Evolutionary conservation across 2,797 vertebrate species (phyloP).

Genomic region (Rhadinocentrus ornatus): DNA sequence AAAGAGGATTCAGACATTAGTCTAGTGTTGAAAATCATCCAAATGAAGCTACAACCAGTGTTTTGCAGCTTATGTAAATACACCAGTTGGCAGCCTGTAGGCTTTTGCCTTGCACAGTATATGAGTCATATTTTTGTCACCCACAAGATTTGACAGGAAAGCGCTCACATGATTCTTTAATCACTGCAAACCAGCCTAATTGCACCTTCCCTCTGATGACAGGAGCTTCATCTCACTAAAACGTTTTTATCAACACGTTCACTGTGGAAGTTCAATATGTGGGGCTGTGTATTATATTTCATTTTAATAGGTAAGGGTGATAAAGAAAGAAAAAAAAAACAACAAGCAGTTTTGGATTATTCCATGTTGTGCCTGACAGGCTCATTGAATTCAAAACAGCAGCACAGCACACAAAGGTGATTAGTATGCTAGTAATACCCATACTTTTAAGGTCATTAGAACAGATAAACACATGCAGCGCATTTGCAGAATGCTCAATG

Average conservation of each 20-base stretch:
- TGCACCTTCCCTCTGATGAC: conserved; percentile 25
- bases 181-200: conserved; percentile 52
- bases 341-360: conserved; percentile 32
- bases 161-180: conserved; percentile 41
- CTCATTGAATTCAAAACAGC: conserved; percentile 70
- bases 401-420: conserved; percentile 59
- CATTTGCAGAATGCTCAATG: conserved; percentile 77
- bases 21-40: conserved; percentile 2
- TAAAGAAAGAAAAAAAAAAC: conserved; percentile 11
- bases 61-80: conserved; percentile 13
- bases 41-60: conserved; percentile 3
- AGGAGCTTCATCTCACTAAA: conserved; percentile 28
- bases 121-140: conserved; percentile 44
- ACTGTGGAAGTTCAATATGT: conserved; percentile 25
- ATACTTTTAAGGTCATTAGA: conserved; percentile 82
- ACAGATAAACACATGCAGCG: conserved; percentile 79
- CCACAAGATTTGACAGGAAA: conserved; percentile 31
- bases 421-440: conserved; percentile 78
- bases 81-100: conserved; percentile 14
- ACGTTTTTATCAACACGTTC: conserved; percentile 24
- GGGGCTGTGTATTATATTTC: conserved; percentile 9
- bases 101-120: conserved; percentile 11
- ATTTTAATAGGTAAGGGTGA: conserved; percentile 24
- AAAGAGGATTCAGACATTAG: background rate
- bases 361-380: conserved; percentile 42